Percentiles rank a stretch among this genome's conserved stretches.
These are phyloP conservation scores for Sebastes kiyomatsui DNA, from an alignment of 2,797 vertebrate genomes.

Conservation along the genomic window DNA sequence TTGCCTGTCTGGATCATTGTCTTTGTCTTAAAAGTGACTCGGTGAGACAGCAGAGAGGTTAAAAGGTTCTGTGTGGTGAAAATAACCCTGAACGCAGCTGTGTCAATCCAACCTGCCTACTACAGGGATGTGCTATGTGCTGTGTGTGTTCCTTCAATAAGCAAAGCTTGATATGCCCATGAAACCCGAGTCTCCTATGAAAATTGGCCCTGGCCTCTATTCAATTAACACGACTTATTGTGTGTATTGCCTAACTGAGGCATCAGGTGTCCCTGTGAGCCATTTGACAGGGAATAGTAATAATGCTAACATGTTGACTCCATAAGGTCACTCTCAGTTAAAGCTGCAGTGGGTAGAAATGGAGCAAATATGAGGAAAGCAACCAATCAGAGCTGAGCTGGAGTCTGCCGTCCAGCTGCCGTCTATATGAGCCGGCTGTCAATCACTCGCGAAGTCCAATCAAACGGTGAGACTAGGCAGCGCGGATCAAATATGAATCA, in stretches of 20 bases:
- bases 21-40: slow-evolving; percentile 62
- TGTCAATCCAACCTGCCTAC: slow-evolving; percentile 27
- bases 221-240: slow-evolving; percentile 68
- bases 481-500: too few species aligned
- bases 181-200: slow-evolving; percentile 67
- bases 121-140: background rate
- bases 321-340: background rate
- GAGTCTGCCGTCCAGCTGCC: too few species aligned
- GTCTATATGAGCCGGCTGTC: too few species aligned
- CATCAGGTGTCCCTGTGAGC: slow-evolving; percentile 66
- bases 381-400: too few species aligned
- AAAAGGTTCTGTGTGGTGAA: slow-evolving; percentile 61
- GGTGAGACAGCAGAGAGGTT: slow-evolving; percentile 59
- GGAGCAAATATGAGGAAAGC: background rate
- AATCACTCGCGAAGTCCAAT: too few species aligned
- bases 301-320: slow-evolving; percentile 26
- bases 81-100: slow-evolving; percentile 37
- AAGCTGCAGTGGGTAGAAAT: background rate
- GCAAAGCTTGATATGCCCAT: slow-evolving; percentile 29
- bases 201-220: slow-evolving; percentile 56
- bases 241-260: slow-evolving; percentile 43
- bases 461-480: too few species aligned
- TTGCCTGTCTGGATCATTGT: slow-evolving; percentile 45
- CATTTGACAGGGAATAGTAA: slow-evolving; percentile 35
- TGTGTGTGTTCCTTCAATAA: slow-evolving; percentile 27